Evolutionary conservation across 2,797 vertebrate species (phyloP).

Genomic region (Naso thynnoides): DNA sequence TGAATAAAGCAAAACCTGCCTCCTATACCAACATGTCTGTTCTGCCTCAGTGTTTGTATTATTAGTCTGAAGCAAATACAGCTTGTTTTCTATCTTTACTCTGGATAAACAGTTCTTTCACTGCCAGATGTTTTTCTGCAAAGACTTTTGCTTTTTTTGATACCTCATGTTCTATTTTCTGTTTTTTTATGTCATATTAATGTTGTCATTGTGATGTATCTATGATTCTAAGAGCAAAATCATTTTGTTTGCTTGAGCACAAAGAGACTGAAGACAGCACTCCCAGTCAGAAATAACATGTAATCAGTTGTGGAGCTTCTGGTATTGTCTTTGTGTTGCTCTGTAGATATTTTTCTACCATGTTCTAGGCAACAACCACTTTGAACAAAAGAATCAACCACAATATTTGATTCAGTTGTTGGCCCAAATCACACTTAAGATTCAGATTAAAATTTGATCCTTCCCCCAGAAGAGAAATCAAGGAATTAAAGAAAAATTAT

Average conservation of each 20-base stretch:
- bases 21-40: background rate
- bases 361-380: too few species aligned
- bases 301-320: background rate
- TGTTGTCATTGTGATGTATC: background rate
- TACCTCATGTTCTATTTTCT: too few species aligned
- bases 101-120: background rate
- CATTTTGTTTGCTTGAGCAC: background rate
- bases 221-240: background rate
- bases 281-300: background rate
- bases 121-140: background rate
- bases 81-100: background rate
- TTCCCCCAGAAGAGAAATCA: too few species aligned
- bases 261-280: background rate
- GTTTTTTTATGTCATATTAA: too few species aligned
- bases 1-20: conserved; percentile 45
- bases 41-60: conserved; percentile 11
- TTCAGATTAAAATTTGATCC: too few species aligned
- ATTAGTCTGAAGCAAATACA: conserved; percentile 1
- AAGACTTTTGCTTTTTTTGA: background rate
- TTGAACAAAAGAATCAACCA: too few species aligned
- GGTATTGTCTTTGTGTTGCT: too few species aligned
- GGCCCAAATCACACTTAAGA: too few species aligned
- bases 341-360: too few species aligned
- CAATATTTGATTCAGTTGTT: too few species aligned
- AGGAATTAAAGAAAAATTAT: too few species aligned